These are phyloP conservation scores for Caenorhabditis latens DNA, from an alignment of 1,140 invertebrate species.

Conservation along the genomic window DNA sequence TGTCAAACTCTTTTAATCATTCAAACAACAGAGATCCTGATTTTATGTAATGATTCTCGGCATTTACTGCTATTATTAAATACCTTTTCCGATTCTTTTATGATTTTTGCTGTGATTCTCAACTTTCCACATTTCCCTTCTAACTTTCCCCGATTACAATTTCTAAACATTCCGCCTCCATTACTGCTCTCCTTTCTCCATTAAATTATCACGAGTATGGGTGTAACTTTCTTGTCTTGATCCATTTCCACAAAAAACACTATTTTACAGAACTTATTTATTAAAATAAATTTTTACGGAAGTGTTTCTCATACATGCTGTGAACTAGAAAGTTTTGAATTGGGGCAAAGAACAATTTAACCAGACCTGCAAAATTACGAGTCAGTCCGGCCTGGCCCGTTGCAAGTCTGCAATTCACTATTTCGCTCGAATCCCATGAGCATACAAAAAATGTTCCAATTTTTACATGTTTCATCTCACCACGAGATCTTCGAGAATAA, in stretches of 20 bases:
- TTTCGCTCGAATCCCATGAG: too few species aligned
- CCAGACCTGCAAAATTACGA: too few species aligned
- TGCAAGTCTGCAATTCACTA: too few species aligned
- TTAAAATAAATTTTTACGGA: too few species aligned
- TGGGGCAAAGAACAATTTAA: too few species aligned
- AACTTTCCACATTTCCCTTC: not conserved
- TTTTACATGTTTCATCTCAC: too few species aligned
- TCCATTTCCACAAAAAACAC: not conserved
- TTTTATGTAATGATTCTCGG: not conserved
- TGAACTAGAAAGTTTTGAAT: too few species aligned
- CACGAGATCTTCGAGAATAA: too few species aligned
- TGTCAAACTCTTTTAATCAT: slow-evolving; percentile 54
- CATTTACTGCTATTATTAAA: not conserved
- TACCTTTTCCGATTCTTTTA: not conserved
- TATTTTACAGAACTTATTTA: not conserved
- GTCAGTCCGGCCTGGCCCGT: too few species aligned
- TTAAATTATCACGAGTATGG: slow-evolving; percentile 30
- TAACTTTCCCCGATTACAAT: slow-evolving; percentile 5
- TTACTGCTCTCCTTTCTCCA: not conserved
- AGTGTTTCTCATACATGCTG: too few species aligned
- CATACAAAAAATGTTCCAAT: too few species aligned
- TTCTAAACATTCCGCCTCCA: slow-evolving; percentile 1
- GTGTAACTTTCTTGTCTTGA: slow-evolving; percentile 20
- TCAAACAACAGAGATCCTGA: too few species aligned
- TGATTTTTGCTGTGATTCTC: slow-evolving; percentile 19